These are phyloP conservation scores for Ceratina calcarata DNA, from an alignment of 1,140 invertebrate genomes.

Conservation along the genomic window DNA sequence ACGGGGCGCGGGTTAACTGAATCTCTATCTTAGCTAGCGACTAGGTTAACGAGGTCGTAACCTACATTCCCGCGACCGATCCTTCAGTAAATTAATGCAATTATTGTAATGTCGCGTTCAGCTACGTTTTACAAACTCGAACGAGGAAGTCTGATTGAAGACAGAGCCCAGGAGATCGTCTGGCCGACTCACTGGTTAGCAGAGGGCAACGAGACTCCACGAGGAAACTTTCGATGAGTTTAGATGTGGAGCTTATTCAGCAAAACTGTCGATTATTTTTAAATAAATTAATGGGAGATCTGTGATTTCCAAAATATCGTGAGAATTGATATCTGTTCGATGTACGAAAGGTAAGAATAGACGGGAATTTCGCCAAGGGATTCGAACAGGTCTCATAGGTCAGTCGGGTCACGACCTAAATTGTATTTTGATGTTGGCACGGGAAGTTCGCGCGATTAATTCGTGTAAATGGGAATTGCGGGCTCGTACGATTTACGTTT, in stretches of 20 bases:
- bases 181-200: no score
- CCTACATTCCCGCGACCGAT: conserved; percentile 36
- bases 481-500: background rate
- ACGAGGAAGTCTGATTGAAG: background rate
- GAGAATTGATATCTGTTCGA: background rate
- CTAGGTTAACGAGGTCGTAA: conserved; percentile 46
- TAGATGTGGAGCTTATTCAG: no score
- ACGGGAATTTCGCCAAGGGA: conserved; percentile 6
- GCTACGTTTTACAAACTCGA: conserved; percentile 19
- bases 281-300: no score
- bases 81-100: conserved; percentile 36
- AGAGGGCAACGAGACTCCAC: background rate
- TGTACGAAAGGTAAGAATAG: conserved; percentile 14
- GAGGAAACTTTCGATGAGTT: no score
- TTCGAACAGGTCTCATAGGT: conserved; percentile 24
- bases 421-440: conserved; percentile 22
- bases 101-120: conserved; percentile 38
- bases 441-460: conserved; percentile 29
- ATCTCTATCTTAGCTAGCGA: conserved; percentile 42
- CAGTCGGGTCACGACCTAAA: conserved; percentile 27
- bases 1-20: conserved; percentile 16
- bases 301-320: no score
- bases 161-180: no score
- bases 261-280: no score
- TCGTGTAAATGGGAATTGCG: background rate